A percentile compares a stretch with the other conserved stretches of the same genome.
Conservation (phyloP, 2,797 vertebrate genomes). For the Apogon hyalosoma region DNA sequence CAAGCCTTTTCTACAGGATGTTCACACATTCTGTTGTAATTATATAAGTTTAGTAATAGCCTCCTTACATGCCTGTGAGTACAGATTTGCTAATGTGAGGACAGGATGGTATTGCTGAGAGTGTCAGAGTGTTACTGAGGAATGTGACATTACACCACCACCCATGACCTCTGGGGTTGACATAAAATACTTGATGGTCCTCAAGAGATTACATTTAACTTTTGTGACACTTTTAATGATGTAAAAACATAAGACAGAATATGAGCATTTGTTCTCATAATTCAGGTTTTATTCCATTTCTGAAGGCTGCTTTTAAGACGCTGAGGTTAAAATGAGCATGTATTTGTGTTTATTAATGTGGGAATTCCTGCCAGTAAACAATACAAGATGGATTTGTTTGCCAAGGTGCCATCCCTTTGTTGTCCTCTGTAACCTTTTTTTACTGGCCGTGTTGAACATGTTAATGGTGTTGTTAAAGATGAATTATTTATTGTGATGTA, state of each 20-base stretch:
- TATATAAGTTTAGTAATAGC: slow-evolving; percentile 2
- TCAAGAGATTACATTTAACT: slow-evolving; percentile 13
- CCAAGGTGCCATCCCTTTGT: neutral
- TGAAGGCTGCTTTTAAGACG: too few species aligned
- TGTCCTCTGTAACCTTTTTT: slow-evolving; percentile 9
- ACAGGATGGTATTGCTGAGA: slow-evolving; percentile 34
- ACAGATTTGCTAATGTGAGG: slow-evolving; percentile 40
- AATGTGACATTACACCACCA: slow-evolving; percentile 33
- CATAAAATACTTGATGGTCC: slow-evolving; percentile 8
- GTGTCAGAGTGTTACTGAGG: slow-evolving; percentile 6
- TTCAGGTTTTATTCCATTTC: neutral
- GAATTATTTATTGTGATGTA: slow-evolving; percentile 54
- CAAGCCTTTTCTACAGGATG: slow-evolving; percentile 11
- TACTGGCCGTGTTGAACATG: slow-evolving; percentile 34
- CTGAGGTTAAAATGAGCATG: too few species aligned
- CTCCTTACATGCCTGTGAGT: slow-evolving; percentile 29
- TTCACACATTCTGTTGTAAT: slow-evolving; percentile 33
- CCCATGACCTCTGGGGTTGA: neutral
- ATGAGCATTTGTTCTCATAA: neutral
- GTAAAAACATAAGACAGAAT: slow-evolving; percentile 4
- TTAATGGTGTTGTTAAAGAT: slow-evolving; percentile 55
- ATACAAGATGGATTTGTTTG: too few species aligned
- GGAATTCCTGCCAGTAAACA: too few species aligned
- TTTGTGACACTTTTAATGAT: slow-evolving; percentile 15
- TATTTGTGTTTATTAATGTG: too few species aligned